phyloP scores from a whole-genome alignment of 2,888 invertebrate species.

The Zonitis immaculata region DNA sequence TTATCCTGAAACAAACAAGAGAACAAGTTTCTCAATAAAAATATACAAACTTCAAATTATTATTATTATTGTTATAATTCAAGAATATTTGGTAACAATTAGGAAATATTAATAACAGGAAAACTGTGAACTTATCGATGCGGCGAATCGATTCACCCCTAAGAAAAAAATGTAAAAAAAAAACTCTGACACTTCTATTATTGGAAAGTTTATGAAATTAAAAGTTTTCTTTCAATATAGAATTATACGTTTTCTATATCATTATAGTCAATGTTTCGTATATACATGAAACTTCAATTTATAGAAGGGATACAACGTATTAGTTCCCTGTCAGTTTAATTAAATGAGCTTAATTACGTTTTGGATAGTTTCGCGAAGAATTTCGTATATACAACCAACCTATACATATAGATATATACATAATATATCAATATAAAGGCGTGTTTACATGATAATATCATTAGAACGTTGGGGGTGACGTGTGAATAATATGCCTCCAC shows the following conservation, averaged over 20 bases:
- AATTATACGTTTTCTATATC: constrained; percentile 33
- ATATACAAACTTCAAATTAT: not conserved
- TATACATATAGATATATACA: not conserved
- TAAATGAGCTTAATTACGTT: constrained; percentile 48
- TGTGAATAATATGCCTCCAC: constrained; percentile 2
- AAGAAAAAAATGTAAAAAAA: not conserved
- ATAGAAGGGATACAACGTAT: constrained; percentile 42
- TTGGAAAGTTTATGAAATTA: constrained; percentile 35
- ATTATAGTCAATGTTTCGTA: constrained; percentile 34
- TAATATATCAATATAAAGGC: constrained; percentile 31
- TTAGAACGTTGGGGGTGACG: constrained; percentile 19
- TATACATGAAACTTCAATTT: constrained; percentile 48
- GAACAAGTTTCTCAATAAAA: no score
- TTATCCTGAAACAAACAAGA: not conserved
- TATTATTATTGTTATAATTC: no score
- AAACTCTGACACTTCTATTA: constrained; percentile 37
- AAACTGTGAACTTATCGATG: constrained; percentile 26
- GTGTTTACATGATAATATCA: constrained; percentile 31
- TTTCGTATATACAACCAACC: constrained; percentile 29
- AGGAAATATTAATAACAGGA: not conserved
- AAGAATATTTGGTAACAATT: no score
- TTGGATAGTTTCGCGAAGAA: constrained; percentile 47
- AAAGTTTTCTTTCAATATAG: constrained; percentile 34
- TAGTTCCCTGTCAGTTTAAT: constrained; percentile 48
- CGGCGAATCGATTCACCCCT: constrained; percentile 35